phyloP scores from a whole-genome alignment of 2,113 vertebrate species.

The Acanthisitta chloris region DNA sequence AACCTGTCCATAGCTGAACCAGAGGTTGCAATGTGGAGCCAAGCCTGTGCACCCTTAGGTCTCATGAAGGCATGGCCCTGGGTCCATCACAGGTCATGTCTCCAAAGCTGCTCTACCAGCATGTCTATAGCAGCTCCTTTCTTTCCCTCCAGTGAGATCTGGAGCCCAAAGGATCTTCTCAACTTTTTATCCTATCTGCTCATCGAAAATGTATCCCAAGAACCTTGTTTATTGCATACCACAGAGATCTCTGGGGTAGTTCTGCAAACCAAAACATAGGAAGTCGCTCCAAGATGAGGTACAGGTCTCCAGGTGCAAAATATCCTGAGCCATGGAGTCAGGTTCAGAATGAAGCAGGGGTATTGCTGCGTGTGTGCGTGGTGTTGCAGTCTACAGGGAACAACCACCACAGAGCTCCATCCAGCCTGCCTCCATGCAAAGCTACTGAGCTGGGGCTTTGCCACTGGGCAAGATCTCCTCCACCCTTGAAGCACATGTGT shows the following conservation, averaged over 20 bases:
- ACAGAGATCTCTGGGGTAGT: neutral
- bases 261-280: neutral
- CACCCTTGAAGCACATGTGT: accelerated
- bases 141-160: neutral
- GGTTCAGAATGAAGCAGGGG: neutral
- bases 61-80: neutral
- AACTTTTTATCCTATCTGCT: neutral
- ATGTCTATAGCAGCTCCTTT: neutral
- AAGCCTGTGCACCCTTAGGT: neutral
- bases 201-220: neutral
- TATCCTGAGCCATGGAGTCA: neutral
- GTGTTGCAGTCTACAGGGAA: neutral
- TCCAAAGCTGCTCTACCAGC: neutral
- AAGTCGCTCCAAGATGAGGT: neutral
- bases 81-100: too few species aligned
- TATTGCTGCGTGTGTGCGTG: accelerated
- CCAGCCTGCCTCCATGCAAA: neutral
- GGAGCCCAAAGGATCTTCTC: neutral
- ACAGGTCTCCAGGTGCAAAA: neutral
- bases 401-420: neutral
- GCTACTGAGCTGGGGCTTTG: neutral
- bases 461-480: neutral
- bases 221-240: neutral
- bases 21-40: neutral
- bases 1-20: neutral